Percentiles rank a stretch among this genome's conserved stretches.
These are phyloP conservation scores for Bufotes viridis DNA, from an alignment of 2,797 vertebrate species.

Conservation along the genomic window DNA sequence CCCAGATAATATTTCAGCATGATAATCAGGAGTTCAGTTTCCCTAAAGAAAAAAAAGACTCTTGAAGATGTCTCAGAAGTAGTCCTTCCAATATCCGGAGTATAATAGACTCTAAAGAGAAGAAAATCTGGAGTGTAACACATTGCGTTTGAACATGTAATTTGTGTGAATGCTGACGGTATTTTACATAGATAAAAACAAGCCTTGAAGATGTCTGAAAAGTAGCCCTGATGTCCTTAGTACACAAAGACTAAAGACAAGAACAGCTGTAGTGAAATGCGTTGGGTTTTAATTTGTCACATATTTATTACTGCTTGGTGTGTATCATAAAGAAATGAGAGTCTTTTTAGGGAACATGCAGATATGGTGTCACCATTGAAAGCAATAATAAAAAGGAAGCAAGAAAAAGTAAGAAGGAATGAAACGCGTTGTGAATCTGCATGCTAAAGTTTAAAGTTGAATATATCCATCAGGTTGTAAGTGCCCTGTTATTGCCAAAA, in stretches of 20 bases:
- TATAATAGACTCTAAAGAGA: background rate
- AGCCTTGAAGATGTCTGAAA: background rate
- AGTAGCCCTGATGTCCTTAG: background rate
- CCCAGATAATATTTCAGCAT: background rate
- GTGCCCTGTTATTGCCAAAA: background rate
- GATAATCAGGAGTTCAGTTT: background rate
- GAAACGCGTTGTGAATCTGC: background rate
- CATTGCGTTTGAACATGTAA: background rate
- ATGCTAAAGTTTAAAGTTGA: background rate
- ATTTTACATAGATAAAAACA: background rate
- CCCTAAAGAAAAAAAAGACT: background rate
- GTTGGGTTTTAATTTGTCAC: background rate
- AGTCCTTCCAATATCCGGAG: background rate
- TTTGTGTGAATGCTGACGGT: background rate
- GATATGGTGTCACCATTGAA: background rate
- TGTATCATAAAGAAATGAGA: background rate
- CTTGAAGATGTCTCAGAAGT: background rate
- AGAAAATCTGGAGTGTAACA: background rate
- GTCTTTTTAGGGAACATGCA: background rate
- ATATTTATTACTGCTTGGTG: background rate
- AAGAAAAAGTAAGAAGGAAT: background rate
- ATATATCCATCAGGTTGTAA: background rate
- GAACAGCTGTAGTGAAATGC: background rate
- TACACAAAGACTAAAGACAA: background rate
- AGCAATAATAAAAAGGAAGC: background rate